A percentile compares a stretch with the other conserved stretches of the same genome.
Evolutionary conservation across 2,113 vertebrate species (phyloP).

Genomic region (Gopherus flavomarginatus): DNA sequence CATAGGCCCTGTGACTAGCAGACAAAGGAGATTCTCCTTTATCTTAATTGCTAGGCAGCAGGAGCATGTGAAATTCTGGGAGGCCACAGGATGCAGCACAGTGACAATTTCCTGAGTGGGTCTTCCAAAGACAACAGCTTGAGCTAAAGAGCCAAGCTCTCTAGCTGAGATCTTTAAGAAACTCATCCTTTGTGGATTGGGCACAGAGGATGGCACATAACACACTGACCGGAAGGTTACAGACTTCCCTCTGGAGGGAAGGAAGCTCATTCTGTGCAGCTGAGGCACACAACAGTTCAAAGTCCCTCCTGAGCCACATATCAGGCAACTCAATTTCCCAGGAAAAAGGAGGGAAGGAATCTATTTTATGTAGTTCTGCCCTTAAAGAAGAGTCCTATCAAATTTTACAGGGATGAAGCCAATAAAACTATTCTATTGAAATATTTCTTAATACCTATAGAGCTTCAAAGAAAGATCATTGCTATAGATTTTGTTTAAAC

Average conservation of each 20-base stretch:
- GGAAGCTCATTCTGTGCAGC: background rate
- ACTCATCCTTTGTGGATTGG: background rate
- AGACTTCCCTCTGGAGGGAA: background rate
- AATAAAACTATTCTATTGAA: background rate
- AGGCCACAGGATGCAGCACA: background rate
- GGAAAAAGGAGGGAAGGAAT: background rate
- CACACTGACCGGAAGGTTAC: background rate
- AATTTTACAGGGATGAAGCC: background rate
- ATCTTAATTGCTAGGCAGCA: background rate
- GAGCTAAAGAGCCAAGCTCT: background rate
- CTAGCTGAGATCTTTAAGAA: background rate
- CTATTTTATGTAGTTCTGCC: background rate
- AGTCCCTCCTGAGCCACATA: constrained; percentile 30
- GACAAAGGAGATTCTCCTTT: background rate
- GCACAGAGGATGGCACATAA: background rate
- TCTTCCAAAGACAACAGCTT: background rate
- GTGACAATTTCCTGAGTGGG: fast-evolving
- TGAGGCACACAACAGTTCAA: background rate
- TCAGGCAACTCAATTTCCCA: background rate
- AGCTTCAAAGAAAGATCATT: background rate
- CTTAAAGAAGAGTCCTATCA: background rate
- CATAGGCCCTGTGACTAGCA: background rate
- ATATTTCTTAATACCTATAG: background rate
- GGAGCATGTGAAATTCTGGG: background rate
- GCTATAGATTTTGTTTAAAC: background rate